These are phyloP conservation scores for Ormyrus nitidulus DNA, from an alignment of 2,888 invertebrate species.

Conservation along the genomic window DNA sequence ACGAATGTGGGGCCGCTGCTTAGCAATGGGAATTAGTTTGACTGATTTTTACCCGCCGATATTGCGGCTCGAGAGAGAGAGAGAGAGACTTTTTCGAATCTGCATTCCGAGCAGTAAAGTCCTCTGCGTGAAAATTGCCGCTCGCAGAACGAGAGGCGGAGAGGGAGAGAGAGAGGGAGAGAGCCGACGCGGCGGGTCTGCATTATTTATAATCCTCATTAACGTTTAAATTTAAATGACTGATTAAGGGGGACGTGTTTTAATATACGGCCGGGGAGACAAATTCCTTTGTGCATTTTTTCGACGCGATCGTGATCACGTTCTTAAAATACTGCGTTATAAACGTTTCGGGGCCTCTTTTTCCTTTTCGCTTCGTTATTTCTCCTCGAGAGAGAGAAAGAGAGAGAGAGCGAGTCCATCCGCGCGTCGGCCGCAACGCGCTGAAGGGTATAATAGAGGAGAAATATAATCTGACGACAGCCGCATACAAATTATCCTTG, in stretches of 20 bases:
- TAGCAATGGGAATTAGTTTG: constrained; percentile 54
- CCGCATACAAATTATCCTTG: constrained; percentile 17
- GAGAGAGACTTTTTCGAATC: constrained; percentile 28
- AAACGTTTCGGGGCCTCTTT: constrained; percentile 5
- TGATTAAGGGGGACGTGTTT: constrained; percentile 49
- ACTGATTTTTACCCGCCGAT: constrained; percentile 44
- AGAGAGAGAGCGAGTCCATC: too few relatives aligned
- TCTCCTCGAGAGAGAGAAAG: background rate
- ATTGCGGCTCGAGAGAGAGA: background rate
- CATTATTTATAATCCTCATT: constrained; percentile 55
- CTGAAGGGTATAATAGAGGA: constrained; percentile 6
- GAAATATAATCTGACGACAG: constrained; percentile 27
- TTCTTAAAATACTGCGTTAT: constrained; percentile 25
- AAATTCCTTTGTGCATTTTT: constrained; percentile 36
- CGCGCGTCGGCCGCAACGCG: background rate
- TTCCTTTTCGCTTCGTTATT: constrained; percentile 31
- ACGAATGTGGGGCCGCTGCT: constrained; percentile 4
- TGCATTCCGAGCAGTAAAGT: constrained; percentile 23
- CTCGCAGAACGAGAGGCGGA: background rate
- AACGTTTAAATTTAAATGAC: constrained; percentile 50
- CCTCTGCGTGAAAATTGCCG: constrained; percentile 7
- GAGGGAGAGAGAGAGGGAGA: background rate
- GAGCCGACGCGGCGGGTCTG: constrained; percentile 12
- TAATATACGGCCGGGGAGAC: constrained; percentile 37
- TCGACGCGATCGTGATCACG: constrained; percentile 19